Conservation (phyloP, 2,797 vertebrate species). For the Monodelphis domestica region DNA sequence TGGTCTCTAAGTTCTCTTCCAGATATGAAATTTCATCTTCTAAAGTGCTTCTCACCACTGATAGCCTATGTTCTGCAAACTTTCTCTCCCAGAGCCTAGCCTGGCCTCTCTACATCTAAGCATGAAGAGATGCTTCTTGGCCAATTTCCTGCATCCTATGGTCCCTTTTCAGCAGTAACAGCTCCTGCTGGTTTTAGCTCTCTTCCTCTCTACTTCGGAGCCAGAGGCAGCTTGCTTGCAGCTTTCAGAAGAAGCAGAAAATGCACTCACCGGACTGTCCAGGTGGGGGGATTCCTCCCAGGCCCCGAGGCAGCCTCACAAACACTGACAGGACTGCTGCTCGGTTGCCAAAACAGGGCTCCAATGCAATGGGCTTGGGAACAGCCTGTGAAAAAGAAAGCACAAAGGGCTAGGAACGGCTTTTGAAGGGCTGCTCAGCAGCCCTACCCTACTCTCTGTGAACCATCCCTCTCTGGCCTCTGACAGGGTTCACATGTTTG, state of each 20-base stretch:
- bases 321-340: constrained; percentile 98
- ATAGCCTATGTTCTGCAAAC: background rate
- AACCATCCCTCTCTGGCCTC: background rate
- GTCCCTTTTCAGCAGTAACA: background rate
- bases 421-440: background rate
- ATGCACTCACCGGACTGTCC: constrained; percentile 95
- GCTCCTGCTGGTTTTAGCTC: background rate
- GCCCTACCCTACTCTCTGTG: background rate
- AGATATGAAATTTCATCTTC: background rate
- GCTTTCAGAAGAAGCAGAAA: fast-evolving
- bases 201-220: too few relatives aligned
- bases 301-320: constrained; percentile 94
- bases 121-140: background rate
- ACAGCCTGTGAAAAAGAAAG: constrained; percentile 87
- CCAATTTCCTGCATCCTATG: background rate
- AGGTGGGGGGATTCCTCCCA: constrained; percentile 96
- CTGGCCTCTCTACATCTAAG: background rate
- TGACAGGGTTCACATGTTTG: background rate
- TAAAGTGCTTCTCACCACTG: background rate
- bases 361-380: constrained; percentile 96
- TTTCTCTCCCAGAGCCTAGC: background rate
- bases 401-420: background rate
- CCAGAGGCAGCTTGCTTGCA: too few relatives aligned
- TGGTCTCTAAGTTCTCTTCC: background rate
- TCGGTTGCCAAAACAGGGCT: constrained; percentile 98